Evolutionary conservation across 2,113 vertebrate species (phyloP), one percentile per base, ranked within the genome.

Genomic region (Nesoenas mayeri): DNA sequence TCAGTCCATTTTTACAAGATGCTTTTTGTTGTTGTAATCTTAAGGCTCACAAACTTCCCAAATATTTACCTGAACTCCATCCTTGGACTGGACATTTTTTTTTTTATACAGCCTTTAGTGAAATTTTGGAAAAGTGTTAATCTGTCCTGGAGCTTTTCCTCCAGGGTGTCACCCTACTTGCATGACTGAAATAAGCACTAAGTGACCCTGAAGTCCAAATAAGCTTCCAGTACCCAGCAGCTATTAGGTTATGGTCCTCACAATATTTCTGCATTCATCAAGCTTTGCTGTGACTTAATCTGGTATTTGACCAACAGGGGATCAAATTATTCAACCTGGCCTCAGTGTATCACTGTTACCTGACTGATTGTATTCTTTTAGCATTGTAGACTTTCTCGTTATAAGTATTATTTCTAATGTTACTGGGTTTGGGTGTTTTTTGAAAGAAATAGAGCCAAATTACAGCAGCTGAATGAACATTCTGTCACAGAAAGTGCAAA

Each of bases 381-480:
- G 53, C 25, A 47, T 6, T 74, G 34, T 40, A 67, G 32, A 38
- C 20, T 32, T 89, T 71, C 47, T 47, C 50, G 58, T 47, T 20
- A 72, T 47, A 88, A 83, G 24, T 19, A 62, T 54, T 85, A 51
- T 50, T 86, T 79, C 47, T 77, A 60, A n/a, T 26, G 12, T 38
- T 85, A 60, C 47, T 36, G 18, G 4, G 48, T 21, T 50, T 50
- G 20, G 5, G 21, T 50, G 48, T 21, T 50, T 22, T 50, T 93
- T 91, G 4, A 28, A 83, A 61, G 60, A 89, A 65, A 88, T 95
- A 71, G 81, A 42, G 70, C 66, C 77, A 88, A 73, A 94, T 82
- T 79, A 83, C 74, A 94, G 93, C 94, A 93, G 78, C 81, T 1
- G 80, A 96, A 96, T 92, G 91, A 97, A 89, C 83, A 92, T 61